Evolutionary conservation across 2,888 invertebrate species (phyloP), one percentile per base, ranked within the genome.

Genomic region (Acronicta alni): DNA sequence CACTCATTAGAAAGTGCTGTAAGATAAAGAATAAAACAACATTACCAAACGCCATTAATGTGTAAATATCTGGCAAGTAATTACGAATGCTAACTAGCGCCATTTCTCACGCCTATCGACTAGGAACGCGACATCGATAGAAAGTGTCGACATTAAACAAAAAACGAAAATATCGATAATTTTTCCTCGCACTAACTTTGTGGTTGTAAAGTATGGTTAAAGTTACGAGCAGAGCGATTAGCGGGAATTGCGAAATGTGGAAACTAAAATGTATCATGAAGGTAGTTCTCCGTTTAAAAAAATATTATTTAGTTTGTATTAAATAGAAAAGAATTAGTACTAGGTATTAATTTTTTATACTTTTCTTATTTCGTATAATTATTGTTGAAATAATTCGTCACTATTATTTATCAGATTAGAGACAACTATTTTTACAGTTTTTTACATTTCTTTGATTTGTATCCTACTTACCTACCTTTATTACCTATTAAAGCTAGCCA

Each of bases 111-210:
- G 58, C 47, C 57, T 58, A 51, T 57, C 53, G 48, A 23, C 65
- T 67, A 70, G 67, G 68, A 72, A 79, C 75, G 77, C 76, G 66
- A 56, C 67, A 61, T 75, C 70, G 69, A 78, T 78, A 78, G 74
- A 60, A 72, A 73, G 75, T 82, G 83, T 81, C 75, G 74, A 68
- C 79, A 60, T 64, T 20, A 30, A 45, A 58, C 32, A 59, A 71
- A 73, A 82, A 77, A 74, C 67, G 71, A 81, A 77, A 75, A 64
- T 74, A 73, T 75, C 75, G 75, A 74, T 78, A 62, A 73, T 74
- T 84, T 75, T 82, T 77, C 77, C 68, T 72, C 73, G 74, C 79
- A 78, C 79, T 80, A 75, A 64, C 60, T 62, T 49, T 57, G 58
- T 56, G 44, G 55, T 45, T 30, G 39, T 42, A 48, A 39, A 43